Conservation (phyloP, 2,797 vertebrate species). For the Myiothlypis coronata region DNA sequence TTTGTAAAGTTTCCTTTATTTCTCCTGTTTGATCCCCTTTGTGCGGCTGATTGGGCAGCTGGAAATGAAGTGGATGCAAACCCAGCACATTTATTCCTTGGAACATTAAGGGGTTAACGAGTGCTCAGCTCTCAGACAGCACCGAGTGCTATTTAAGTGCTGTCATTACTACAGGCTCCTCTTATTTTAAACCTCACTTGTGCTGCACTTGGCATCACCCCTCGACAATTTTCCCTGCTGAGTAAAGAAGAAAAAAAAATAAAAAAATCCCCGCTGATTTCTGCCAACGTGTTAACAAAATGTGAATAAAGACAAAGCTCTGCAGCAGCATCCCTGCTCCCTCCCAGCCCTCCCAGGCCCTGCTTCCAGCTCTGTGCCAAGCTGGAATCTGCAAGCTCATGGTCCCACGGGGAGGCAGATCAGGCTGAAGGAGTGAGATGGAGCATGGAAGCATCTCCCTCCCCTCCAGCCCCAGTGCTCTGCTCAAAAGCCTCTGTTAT, state of each 20-base stretch:
- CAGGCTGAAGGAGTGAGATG: not conserved
- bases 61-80: not conserved
- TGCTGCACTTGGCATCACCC: slow-evolving; percentile 32
- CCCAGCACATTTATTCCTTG: rapidly evolving
- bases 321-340: not conserved
- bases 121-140: not conserved
- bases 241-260: not conserved
- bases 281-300: not conserved
- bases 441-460: not conserved
- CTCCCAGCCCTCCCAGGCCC: not conserved
- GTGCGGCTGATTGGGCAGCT: not conserved
- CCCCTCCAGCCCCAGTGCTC: not conserved
- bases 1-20: not conserved
- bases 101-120: not conserved
- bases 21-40: not conserved
- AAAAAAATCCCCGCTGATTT: not conserved
- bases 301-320: slow-evolving; percentile 2
- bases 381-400: not conserved
- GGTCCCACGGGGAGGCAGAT: not conserved
- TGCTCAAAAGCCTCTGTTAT: slow-evolving; percentile 10
- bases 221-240: not conserved
- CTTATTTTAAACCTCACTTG: not conserved
- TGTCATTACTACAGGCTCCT: not conserved
- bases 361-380: not conserved
- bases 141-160: not conserved